Percentiles rank a stretch among this genome's conserved stretches.
phyloP scores from a whole-genome alignment of 2,888 invertebrate genomes.

The Dynastes tityus region DNA sequence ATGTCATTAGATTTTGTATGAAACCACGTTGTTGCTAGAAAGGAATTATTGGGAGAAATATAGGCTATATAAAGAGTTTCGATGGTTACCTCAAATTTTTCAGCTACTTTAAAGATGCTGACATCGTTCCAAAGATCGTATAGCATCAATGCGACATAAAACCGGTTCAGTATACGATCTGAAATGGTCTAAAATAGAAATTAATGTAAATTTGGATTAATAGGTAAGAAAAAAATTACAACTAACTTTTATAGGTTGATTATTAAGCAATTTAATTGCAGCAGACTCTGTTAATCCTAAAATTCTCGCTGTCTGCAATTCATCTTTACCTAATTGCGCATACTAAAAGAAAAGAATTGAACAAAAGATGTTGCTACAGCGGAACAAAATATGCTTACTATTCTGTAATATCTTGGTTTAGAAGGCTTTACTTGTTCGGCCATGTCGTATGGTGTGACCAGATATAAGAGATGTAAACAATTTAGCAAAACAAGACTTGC shows the following conservation, averaged over 20 bases:
- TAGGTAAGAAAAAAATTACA: background rate
- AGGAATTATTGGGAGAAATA: slow-evolving; percentile 71
- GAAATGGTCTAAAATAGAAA: slow-evolving; percentile 73
- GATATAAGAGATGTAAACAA: slow-evolving; percentile 88
- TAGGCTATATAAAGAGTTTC: too few relatives aligned
- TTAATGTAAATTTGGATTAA: background rate
- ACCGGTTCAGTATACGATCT: slow-evolving; percentile 79
- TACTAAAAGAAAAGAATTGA: slow-evolving; percentile 72
- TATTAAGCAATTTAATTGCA: slow-evolving; percentile 79
- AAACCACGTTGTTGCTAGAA: slow-evolving; percentile 78
- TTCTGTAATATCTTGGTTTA: slow-evolving; percentile 74
- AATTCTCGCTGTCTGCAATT: slow-evolving; percentile 80
- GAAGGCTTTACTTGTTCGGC: slow-evolving; percentile 73
- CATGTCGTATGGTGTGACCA: slow-evolving; percentile 87
- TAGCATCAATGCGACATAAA: slow-evolving; percentile 90
- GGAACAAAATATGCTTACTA: slow-evolving; percentile 70
- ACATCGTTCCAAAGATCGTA: slow-evolving; percentile 83
- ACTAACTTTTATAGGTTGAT: slow-evolving; percentile 76
- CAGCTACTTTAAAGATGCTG: slow-evolving; percentile 79
- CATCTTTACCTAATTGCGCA: slow-evolving; percentile 76
- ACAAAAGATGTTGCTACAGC: slow-evolving; percentile 30
- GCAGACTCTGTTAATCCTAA: slow-evolving; percentile 86
- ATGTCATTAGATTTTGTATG: slow-evolving; percentile 83
- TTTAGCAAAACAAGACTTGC: slow-evolving; percentile 84
- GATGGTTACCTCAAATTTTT: slow-evolving; percentile 74